phyloP scores from a whole-genome alignment of 2,113 vertebrate species.

The Petrocephalus microphthalmus region DNA sequence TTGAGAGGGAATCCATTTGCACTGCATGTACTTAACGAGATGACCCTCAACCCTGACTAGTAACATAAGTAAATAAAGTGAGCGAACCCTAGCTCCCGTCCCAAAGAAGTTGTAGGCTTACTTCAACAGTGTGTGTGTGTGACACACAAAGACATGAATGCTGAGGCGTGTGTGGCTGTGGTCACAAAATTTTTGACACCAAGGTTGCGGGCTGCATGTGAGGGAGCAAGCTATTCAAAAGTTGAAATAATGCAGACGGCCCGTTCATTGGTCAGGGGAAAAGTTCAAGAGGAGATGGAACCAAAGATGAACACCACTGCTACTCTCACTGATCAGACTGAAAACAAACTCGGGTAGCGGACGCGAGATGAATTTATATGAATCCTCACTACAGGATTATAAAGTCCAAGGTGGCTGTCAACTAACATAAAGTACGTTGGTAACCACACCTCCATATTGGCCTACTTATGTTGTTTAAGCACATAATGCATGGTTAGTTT shows the following conservation, averaged over 20 bases:
- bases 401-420: neutral
- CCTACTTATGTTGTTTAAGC: neutral
- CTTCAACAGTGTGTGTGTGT: neutral
- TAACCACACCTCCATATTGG: neutral
- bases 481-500: neutral
- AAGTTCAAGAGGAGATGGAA: too few relatives aligned
- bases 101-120: neutral
- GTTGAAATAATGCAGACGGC: neutral
- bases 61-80: neutral
- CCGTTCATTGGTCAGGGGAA: neutral
- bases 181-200: neutral
- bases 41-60: neutral
- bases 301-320: too few relatives aligned
- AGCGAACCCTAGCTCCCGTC: neutral
- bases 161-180: neutral
- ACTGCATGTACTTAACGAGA: neutral
- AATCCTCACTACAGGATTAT: neutral
- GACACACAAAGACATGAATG: neutral
- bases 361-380: neutral
- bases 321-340: neutral
- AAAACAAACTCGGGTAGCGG: neutral
- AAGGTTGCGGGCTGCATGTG: neutral
- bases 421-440: neutral
- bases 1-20: neutral
- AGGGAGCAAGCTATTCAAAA: neutral